Percentiles rank a stretch among this genome's conserved stretches.
Evolutionary conservation across 2,888 invertebrate genomes (phyloP).

Genomic region (Melanchra persicariae): DNA sequence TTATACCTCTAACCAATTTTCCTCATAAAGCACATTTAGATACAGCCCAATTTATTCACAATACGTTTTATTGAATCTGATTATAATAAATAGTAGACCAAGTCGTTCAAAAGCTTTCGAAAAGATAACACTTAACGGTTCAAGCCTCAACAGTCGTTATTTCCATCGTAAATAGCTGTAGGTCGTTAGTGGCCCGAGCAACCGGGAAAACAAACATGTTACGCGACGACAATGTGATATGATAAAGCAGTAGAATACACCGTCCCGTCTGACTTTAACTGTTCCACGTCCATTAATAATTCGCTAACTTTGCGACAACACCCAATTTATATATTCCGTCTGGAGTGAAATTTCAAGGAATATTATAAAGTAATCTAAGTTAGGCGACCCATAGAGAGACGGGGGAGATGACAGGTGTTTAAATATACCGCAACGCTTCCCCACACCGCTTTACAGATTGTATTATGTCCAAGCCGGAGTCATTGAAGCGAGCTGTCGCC

Average conservation of each 20-base stretch:
- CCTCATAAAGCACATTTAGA: neutral
- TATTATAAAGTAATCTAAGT: slow-evolving; percentile 90
- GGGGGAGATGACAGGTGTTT: slow-evolving; percentile 87
- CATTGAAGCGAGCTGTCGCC: slow-evolving; percentile 78
- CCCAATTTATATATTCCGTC: slow-evolving; percentile 84
- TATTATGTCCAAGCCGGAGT: slow-evolving; percentile 74
- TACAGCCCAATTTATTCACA: slow-evolving; percentile 6
- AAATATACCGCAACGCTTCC: slow-evolving; percentile 82
- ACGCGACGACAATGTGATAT: slow-evolving; percentile 77
- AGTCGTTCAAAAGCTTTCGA: slow-evolving; percentile 60
- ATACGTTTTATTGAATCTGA: slow-evolving; percentile 9
- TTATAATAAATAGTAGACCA: slow-evolving; percentile 40
- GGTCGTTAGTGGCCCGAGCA: slow-evolving; percentile 77
- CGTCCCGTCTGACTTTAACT: slow-evolving; percentile 71
- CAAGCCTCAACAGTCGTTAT: slow-evolving; percentile 78
- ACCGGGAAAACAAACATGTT: slow-evolving; percentile 77
- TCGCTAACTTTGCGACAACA: slow-evolving; percentile 82
- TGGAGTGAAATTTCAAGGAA: slow-evolving; percentile 82
- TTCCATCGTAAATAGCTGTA: slow-evolving; percentile 79
- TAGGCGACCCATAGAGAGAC: slow-evolving; percentile 81
- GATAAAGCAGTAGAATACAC: slow-evolving; percentile 78
- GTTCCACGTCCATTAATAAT: slow-evolving; percentile 81
- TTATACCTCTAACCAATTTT: neutral
- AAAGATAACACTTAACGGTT: slow-evolving; percentile 80
- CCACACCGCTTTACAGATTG: slow-evolving; percentile 75